These are phyloP conservation scores for Leptosomus discolor DNA, from an alignment of 2,113 vertebrate species.

Conservation along the genomic window DNA sequence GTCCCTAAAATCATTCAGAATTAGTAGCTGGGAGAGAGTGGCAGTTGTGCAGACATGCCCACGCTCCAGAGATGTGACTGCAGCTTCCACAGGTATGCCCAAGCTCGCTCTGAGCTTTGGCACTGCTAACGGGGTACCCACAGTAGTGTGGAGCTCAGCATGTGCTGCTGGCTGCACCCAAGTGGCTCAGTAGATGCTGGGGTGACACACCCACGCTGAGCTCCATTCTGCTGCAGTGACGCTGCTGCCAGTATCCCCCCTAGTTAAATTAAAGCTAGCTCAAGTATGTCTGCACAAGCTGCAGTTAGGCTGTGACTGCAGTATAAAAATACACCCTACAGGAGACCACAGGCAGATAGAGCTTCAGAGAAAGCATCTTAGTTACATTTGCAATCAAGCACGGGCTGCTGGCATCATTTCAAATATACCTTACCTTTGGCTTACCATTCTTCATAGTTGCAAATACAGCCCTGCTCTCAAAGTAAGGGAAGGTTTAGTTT, in stretches of 20 bases:
- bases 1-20: background rate
- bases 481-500: background rate
- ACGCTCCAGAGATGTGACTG: background rate
- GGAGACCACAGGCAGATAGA: background rate
- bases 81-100: background rate
- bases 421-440: conserved; percentile 9
- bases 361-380: background rate
- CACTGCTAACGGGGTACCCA: rapidly evolving
- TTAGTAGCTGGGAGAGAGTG: background rate
- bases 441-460: background rate
- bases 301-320: background rate
- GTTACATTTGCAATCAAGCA: conserved; percentile 17
- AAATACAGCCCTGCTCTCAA: background rate
- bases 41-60: background rate
- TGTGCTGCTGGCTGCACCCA: background rate
- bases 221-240: background rate
- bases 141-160: background rate
- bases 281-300: background rate
- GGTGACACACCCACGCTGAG: background rate
- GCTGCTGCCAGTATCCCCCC: background rate
- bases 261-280: conserved; percentile 29
- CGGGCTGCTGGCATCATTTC: background rate
- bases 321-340: conserved; percentile 26
- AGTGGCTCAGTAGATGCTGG: background rate
- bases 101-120: background rate